A percentile compares a stretch with the other conserved stretches of the same genome.
phyloP scores from a whole-genome alignment of 1,140 invertebrate species.

The Drosophila truncata region DNA sequence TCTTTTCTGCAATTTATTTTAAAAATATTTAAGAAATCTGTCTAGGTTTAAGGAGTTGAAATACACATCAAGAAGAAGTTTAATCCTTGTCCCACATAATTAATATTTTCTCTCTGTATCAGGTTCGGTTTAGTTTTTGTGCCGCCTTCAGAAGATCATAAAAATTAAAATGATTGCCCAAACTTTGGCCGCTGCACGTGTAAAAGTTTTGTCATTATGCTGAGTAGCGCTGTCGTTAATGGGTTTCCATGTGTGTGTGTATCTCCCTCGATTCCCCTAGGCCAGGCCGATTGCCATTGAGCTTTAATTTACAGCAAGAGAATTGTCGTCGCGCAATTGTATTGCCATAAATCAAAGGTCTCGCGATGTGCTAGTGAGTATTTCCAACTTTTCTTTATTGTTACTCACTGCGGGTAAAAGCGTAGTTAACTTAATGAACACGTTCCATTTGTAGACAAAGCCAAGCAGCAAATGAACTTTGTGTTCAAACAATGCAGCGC shows the following conservation, averaged over 20 bases:
- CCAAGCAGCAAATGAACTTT: slow-evolving; percentile 45
- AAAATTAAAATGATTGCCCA: slow-evolving; percentile 82
- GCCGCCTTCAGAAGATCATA: slow-evolving; percentile 61
- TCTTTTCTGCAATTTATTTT: neutral
- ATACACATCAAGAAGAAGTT: neutral
- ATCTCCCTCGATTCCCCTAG: neutral
- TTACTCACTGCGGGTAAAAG: slow-evolving; percentile 29
- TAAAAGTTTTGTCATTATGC: slow-evolving; percentile 78
- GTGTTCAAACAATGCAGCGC: slow-evolving; percentile 41
- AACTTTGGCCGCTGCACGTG: slow-evolving; percentile 67
- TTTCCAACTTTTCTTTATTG: slow-evolving; percentile 42
- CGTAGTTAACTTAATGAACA: slow-evolving; percentile 68
- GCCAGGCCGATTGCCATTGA: slow-evolving; percentile 18
- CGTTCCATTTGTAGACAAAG: slow-evolving; percentile 53
- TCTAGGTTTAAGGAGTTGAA: neutral
- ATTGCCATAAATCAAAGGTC: slow-evolving; percentile 52
- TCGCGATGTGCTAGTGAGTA: slow-evolving; percentile 16
- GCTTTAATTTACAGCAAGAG: slow-evolving; percentile 46
- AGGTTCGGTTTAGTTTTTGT: slow-evolving; percentile 26
- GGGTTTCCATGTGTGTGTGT: slow-evolving; percentile 38
- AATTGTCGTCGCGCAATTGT: slow-evolving; percentile 40
- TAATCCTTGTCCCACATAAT: neutral
- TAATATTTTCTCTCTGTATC: neutral
- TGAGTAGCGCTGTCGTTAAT: slow-evolving; percentile 73
- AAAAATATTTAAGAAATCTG: neutral